phyloP scores from a whole-genome alignment of 2,797 vertebrate species.

The Sebastes nivosus region DNA sequence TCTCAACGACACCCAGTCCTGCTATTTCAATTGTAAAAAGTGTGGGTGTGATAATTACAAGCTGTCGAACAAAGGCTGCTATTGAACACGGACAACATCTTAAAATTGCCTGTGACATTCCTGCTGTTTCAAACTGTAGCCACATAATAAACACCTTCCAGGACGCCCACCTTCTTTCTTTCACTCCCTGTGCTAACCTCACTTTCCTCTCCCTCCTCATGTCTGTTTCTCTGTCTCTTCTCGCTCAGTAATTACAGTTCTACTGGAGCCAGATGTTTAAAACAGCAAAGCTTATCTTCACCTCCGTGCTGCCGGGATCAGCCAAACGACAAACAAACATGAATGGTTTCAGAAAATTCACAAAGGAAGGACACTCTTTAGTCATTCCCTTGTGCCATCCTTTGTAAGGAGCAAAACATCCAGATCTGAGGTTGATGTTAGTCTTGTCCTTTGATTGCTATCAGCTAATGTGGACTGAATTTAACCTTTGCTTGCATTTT shows the following conservation, averaged over 20 bases:
- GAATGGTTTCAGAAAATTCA: neutral
- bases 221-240: constrained; percentile 23
- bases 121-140: constrained; percentile 36
- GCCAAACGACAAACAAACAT: constrained; percentile 23
- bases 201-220: neutral
- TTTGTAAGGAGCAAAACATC: neutral
- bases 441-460: constrained; percentile 22
- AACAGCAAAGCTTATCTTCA: constrained; percentile 29
- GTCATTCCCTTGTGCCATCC: neutral
- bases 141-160: constrained; percentile 58
- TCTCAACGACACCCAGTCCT: neutral
- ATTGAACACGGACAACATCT: constrained; percentile 36
- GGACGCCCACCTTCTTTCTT: constrained; percentile 31
- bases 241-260: constrained; percentile 39
- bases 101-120: constrained; percentile 51
- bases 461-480: constrained; percentile 22
- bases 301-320: neutral
- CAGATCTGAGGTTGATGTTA: neutral
- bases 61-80: constrained; percentile 50
- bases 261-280: constrained; percentile 30
- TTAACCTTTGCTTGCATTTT: neutral
- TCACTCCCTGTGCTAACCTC: neutral
- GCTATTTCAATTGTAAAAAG: constrained; percentile 19
- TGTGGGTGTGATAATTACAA: constrained; percentile 68
- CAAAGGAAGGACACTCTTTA: neutral